phyloP scores from a whole-genome alignment of 2,797 vertebrate genomes.

The Cyclopterus lumpus region DNA sequence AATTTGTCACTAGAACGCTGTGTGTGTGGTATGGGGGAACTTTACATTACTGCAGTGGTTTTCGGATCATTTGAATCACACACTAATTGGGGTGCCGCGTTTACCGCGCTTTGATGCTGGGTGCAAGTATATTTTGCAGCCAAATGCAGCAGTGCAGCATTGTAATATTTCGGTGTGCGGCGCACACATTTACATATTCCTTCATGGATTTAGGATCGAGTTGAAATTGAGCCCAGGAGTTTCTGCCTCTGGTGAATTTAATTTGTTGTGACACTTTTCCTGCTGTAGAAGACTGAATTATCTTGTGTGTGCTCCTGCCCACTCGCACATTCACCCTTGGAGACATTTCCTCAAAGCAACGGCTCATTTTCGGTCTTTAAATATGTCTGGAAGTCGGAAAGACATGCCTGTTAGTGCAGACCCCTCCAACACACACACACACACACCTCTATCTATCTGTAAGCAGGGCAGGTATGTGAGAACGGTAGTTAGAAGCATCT shows the following conservation, averaged over 20 bases:
- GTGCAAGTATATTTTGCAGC: slow-evolving; percentile 56
- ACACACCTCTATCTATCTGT: slow-evolving; percentile 54
- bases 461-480: slow-evolving; percentile 67
- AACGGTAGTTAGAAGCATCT: slow-evolving; percentile 50
- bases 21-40: slow-evolving; percentile 30
- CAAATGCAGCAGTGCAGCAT: slow-evolving; percentile 55
- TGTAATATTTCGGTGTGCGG: slow-evolving; percentile 67
- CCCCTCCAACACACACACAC: slow-evolving; percentile 17
- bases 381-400: slow-evolving; percentile 58
- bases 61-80: slow-evolving; percentile 54
- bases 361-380: slow-evolving; percentile 64
- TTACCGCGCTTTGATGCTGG: slow-evolving; percentile 58
- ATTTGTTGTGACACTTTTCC: slow-evolving; percentile 78
- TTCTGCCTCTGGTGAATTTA: slow-evolving; percentile 76
- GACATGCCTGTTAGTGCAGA: slow-evolving; percentile 15
- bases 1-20: slow-evolving; percentile 44
- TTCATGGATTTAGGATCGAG: slow-evolving; percentile 76
- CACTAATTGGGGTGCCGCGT: slow-evolving; percentile 59
- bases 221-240: slow-evolving; percentile 80
- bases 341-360: slow-evolving; percentile 68
- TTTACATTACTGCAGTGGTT: slow-evolving; percentile 34
- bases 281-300: slow-evolving; percentile 72
- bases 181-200: slow-evolving; percentile 78
- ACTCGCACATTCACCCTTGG: slow-evolving; percentile 68
- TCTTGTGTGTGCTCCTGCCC: slow-evolving; percentile 60